These are phyloP conservation scores for Drosophila meridionalis DNA, from an alignment of 2,888 invertebrate genomes.

Conservation along the genomic window DNA sequence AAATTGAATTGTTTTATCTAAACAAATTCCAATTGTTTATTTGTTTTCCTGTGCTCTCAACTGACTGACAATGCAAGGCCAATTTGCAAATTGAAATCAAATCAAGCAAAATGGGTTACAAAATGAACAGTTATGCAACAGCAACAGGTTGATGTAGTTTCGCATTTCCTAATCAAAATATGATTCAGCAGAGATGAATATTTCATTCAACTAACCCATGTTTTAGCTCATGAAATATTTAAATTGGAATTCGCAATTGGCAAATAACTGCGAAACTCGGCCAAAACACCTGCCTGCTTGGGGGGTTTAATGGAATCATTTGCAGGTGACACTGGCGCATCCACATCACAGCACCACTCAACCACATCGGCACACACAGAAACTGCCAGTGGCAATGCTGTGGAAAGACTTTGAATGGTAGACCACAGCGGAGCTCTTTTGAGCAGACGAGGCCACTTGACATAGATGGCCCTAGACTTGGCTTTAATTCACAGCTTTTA, in stretches of 20 bases:
- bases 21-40: neutral
- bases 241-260: neutral
- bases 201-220: neutral
- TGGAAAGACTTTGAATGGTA: slow-evolving; percentile 6
- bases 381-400: slow-evolving; percentile 20
- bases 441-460: slow-evolving; percentile 1
- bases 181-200: neutral
- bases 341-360: slow-evolving; percentile 17
- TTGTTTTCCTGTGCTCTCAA: neutral
- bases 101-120: slow-evolving; percentile 1
- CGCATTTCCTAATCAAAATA: neutral
- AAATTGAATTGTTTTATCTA: slow-evolving; percentile 3
- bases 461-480: neutral
- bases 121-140: neutral
- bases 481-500: neutral
- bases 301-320: neutral
- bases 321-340: slow-evolving; percentile 24
- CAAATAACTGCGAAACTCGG: neutral
- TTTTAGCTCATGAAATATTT: neutral
- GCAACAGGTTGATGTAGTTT: neutral
- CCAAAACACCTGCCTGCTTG: neutral
- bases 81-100: slow-evolving; percentile 5
- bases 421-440: slow-evolving; percentile 17
- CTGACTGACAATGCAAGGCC: neutral
- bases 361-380: slow-evolving; percentile 16